These are phyloP conservation scores for Isoperla grammatica DNA, from an alignment of 2,888 invertebrate genomes.

Conservation along the genomic window DNA sequence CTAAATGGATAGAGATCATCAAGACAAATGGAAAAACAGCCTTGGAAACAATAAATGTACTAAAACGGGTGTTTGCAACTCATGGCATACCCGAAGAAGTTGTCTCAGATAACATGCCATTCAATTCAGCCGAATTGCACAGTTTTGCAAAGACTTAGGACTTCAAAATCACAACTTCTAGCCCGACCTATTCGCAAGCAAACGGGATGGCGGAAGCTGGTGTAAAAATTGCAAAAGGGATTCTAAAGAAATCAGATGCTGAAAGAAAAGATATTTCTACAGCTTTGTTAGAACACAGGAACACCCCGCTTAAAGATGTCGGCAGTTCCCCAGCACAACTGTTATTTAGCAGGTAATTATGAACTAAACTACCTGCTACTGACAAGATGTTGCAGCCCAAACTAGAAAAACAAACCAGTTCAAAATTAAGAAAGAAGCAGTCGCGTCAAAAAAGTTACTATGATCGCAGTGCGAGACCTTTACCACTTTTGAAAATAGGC, in stretches of 20 bases:
- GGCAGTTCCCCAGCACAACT: constrained; percentile 6
- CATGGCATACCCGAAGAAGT: constrained; percentile 31
- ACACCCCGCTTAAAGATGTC: constrained; percentile 3
- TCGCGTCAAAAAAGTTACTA: constrained; percentile 1
- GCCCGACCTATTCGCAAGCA: constrained; percentile 33
- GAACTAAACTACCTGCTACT: constrained; percentile 4
- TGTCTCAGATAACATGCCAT: constrained; percentile 33
- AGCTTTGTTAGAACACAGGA: constrained; percentile 15
- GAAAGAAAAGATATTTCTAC: constrained; percentile 5
- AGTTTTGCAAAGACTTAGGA: constrained; percentile 32
- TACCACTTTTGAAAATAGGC: constrained; percentile 2
- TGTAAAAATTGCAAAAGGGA: constrained; percentile 29
- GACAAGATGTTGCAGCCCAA: background rate
- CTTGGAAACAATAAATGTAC: constrained; percentile 25
- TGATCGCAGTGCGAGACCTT: constrained; percentile 1
- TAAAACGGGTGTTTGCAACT: constrained; percentile 30
- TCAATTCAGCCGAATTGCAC: constrained; percentile 30
- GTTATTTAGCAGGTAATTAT: background rate
- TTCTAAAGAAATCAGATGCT: constrained; percentile 30
- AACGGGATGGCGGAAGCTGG: constrained; percentile 34
- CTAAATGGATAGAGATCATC: constrained; percentile 33
- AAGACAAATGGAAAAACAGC: too few relatives aligned
- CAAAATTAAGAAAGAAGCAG: background rate
- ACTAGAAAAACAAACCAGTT: background rate
- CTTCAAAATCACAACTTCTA: constrained; percentile 29